Percentiles rank a stretch among this genome's conserved stretches.
Conservation (phyloP, 2,113 vertebrate genomes). For the Pelobates fuscus region DNA sequence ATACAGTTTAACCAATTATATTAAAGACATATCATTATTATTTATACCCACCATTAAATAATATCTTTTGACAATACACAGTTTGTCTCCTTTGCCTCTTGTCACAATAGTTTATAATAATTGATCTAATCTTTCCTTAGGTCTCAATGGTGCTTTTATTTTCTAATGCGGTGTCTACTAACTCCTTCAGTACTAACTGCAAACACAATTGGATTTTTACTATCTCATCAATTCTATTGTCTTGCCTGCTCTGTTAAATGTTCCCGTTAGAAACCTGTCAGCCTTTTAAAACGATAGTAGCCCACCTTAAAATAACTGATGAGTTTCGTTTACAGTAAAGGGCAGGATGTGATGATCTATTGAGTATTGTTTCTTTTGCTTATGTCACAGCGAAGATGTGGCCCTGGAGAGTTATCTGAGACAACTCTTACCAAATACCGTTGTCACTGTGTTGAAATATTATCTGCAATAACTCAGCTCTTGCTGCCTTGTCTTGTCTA, state of each 20-base stretch:
- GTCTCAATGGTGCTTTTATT: too few relatives aligned
- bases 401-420: constrained; percentile 49
- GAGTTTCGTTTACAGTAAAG: constrained; percentile 49
- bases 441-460: constrained; percentile 51
- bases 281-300: constrained; percentile 32
- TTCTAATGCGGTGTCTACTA: too few relatives aligned
- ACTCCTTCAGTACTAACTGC: too few relatives aligned
- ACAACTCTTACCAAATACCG: constrained; percentile 53
- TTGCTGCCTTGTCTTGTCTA: constrained; percentile 30
- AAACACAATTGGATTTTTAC: not conserved
- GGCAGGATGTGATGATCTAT: constrained; percentile 52
- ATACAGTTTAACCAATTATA: not conserved
- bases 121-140: too few relatives aligned
- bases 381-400: constrained; percentile 53
- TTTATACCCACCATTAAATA: not conserved
- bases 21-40: not conserved
- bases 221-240: not conserved
- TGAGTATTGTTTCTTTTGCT: constrained; percentile 56
- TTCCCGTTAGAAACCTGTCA: constrained; percentile 4
- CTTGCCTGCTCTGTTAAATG: not conserved
- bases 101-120: too few relatives aligned
- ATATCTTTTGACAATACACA: not conserved
- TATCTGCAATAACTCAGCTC: constrained; percentile 41
- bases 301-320: constrained; percentile 52
- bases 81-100: not conserved